Evolutionary conservation across 2,888 invertebrate species (phyloP).

Genomic region (Eulithis prunata): DNA sequence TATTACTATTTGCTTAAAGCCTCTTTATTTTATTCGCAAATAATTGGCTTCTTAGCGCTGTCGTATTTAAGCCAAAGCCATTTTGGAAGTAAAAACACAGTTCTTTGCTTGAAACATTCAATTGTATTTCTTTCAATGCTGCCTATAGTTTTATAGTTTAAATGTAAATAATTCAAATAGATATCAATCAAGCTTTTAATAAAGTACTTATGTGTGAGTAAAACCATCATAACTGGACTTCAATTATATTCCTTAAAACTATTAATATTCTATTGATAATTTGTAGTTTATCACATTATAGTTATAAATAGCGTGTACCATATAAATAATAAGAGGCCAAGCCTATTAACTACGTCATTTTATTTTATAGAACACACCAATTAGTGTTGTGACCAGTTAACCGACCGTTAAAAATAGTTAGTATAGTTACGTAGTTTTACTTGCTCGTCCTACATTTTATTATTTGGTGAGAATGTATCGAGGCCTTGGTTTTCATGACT

Average conservation of each 20-base stretch:
- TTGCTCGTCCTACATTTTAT: slow-evolving; percentile 51
- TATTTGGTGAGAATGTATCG: slow-evolving; percentile 41
- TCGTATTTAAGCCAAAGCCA: too few relatives aligned
- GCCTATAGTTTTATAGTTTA: not conserved
- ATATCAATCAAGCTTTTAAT: not conserved
- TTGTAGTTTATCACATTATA: not conserved
- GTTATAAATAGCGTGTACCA: not conserved
- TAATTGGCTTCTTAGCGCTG: slow-evolving; percentile 16
- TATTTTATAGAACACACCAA: slow-evolving; percentile 54
- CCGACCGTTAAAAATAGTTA: slow-evolving; percentile 51
- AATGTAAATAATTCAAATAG: not conserved
- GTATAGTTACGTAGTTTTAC: slow-evolving; percentile 50
- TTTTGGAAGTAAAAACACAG: too few relatives aligned
- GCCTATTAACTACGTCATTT: slow-evolving; percentile 40
- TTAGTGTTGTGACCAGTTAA: slow-evolving; percentile 55
- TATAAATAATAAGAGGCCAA: slow-evolving; percentile 23
- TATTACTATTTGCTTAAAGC: slow-evolving; percentile 49
- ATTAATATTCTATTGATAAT: not conserved
- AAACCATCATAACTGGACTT: not conserved
- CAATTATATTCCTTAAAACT: not conserved
- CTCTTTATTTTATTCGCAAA: slow-evolving; percentile 41
- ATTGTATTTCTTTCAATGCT: not conserved
- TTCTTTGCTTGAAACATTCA: not conserved
- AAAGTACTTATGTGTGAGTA: not conserved
- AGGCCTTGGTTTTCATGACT: slow-evolving; percentile 22